Evolutionary conservation across 2,797 vertebrate genomes (phyloP).

Genomic region (Macropus fuliginosus): DNA sequence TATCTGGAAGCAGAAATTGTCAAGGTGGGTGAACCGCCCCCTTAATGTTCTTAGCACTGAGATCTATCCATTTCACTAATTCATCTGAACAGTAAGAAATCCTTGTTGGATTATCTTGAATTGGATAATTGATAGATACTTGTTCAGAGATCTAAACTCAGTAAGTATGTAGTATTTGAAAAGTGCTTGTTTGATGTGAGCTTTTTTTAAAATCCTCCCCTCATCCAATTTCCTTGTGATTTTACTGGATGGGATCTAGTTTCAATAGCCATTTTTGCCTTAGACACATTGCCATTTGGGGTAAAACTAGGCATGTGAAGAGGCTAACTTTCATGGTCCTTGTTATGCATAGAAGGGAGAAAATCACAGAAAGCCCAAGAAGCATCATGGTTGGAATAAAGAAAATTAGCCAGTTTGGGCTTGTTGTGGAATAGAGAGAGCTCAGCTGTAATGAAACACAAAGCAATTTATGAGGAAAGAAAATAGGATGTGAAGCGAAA

Average conservation of each 20-base stretch:
- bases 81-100: background rate
- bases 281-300: background rate
- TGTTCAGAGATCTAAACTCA: background rate
- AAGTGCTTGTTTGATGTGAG: background rate
- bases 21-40: background rate
- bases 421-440: background rate
- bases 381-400: background rate
- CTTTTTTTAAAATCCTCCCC: slow-evolving; percentile 6
- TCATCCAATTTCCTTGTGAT: slow-evolving; percentile 26
- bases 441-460: background rate
- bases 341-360: slow-evolving; percentile 24
- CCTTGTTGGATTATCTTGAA: background rate
- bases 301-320: background rate
- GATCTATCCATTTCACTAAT: background rate
- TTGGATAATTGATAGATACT: background rate
- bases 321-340: slow-evolving; percentile 5
- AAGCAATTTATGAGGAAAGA: background rate
- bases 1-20: background rate
- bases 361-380: background rate
- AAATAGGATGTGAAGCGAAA: background rate
- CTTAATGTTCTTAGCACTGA: background rate
- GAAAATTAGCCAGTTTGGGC: background rate
- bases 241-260: background rate
- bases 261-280: slow-evolving; percentile 10
- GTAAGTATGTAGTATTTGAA: background rate